Conservation (phyloP, 2,888 invertebrate species). For the Rotaria magnacalcarata region DNA sequence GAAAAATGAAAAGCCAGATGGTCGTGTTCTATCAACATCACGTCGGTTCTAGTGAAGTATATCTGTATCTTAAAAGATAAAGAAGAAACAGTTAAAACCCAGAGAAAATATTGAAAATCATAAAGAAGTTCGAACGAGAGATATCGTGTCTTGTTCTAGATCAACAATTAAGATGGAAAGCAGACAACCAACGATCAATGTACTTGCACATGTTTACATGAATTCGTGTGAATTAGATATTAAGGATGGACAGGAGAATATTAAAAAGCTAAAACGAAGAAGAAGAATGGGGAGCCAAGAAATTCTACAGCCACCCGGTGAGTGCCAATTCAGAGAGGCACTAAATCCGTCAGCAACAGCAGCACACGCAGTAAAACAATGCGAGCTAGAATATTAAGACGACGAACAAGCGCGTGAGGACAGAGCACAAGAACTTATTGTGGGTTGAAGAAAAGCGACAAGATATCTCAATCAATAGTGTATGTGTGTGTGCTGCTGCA, state of each 20-base stretch:
- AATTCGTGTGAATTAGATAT: background rate
- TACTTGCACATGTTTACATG: background rate
- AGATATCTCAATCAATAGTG: slow-evolving; percentile 5
- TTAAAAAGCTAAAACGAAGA: background rate
- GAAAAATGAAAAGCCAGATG: background rate
- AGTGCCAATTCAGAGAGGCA: background rate
- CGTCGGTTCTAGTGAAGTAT: background rate
- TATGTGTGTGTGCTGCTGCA: background rate
- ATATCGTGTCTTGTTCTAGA: background rate
- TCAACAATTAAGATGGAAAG: background rate
- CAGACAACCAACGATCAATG: background rate
- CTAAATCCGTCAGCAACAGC: background rate
- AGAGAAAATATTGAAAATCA: background rate
- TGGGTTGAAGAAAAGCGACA: background rate
- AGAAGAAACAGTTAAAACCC: background rate
- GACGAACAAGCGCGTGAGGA: background rate
- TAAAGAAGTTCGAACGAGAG: background rate
- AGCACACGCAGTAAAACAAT: background rate
- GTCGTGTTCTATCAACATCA: background rate
- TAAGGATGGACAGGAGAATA: background rate
- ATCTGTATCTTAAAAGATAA: background rate
- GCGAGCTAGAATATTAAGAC: background rate
- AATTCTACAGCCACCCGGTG: background rate
- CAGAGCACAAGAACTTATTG: background rate
- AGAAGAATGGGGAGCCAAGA: background rate